These are phyloP conservation scores for Rhizomys pruinosus DNA, from an alignment of 2,113 vertebrate genomes.

Conservation along the genomic window DNA sequence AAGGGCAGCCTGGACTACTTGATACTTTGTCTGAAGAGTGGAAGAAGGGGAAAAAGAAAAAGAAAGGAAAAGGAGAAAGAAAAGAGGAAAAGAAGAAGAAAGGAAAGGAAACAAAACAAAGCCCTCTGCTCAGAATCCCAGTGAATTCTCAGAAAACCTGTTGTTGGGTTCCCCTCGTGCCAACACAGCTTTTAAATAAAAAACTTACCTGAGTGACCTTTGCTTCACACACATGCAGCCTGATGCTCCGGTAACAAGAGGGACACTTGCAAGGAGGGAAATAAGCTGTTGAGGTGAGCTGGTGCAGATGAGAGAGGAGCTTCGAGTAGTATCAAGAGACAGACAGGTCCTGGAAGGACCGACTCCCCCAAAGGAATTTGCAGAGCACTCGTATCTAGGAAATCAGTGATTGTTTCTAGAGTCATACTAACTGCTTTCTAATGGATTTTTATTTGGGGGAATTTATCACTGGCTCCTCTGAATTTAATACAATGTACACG, in stretches of 20 bases:
- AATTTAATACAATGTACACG: background rate
- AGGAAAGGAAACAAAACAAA: background rate
- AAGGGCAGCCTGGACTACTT: background rate
- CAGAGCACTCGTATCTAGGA: background rate
- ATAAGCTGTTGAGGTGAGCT: background rate
- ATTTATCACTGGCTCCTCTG: background rate
- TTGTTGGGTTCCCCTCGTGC: background rate
- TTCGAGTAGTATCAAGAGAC: background rate
- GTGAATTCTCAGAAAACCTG: background rate
- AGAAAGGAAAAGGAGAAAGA: background rate
- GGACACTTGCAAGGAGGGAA: background rate
- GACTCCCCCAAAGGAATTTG: background rate
- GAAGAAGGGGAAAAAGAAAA: background rate
- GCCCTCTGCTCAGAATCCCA: background rate
- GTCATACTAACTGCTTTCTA: background rate
- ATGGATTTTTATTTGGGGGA: background rate
- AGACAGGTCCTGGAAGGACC: background rate
- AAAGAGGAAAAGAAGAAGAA: accelerated
- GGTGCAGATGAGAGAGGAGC: accelerated
- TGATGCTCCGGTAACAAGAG: background rate
- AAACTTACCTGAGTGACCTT: background rate
- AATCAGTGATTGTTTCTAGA: background rate
- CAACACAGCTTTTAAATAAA: background rate
- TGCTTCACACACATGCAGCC: background rate
- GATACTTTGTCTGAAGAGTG: background rate